Percentiles rank a stretch among this genome's conserved stretches.
Evolutionary conservation across 1,140 invertebrate genomes (phyloP).

Genomic region (Proales similis): DNA sequence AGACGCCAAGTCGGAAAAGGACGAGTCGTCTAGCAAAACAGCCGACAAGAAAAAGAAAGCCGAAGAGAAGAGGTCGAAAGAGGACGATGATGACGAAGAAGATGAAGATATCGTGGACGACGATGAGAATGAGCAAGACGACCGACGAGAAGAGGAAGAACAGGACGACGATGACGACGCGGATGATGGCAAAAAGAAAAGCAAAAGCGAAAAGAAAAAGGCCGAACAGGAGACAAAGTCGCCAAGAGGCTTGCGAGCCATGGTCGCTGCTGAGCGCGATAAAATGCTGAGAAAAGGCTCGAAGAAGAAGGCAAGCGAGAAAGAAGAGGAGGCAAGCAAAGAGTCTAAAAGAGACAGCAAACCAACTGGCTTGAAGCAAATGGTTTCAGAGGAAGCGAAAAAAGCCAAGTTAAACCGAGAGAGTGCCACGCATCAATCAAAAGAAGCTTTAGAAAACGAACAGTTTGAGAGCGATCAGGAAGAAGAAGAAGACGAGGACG

Average conservation of each 20-base stretch:
- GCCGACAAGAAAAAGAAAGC: conserved; percentile 19
- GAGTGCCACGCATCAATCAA: conserved; percentile 22
- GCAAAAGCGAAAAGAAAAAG: conserved; percentile 42
- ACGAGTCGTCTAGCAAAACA: neutral
- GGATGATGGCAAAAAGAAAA: conserved; percentile 38
- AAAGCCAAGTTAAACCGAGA: conserved; percentile 31
- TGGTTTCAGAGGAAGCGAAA: conserved; percentile 36
- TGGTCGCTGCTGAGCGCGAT: conserved; percentile 38
- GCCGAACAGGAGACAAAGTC: conserved; percentile 43
- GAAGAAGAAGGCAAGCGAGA: conserved; percentile 38
- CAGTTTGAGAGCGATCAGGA: conserved; percentile 37
- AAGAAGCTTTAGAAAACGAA: conserved; percentile 37
- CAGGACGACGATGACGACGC: conserved; percentile 41
- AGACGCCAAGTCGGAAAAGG: neutral
- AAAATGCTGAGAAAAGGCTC: no score
- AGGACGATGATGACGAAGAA: conserved; percentile 31
- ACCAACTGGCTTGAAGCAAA: conserved; percentile 40
- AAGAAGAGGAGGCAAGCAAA: conserved; percentile 39
- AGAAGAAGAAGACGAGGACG: conserved; percentile 18
- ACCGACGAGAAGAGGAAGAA: neutral
- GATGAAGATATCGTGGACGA: conserved; percentile 1
- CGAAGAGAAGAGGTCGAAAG: conserved; percentile 17
- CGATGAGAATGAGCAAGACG: neutral
- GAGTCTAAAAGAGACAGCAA: conserved; percentile 39
- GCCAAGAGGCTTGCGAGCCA: conserved; percentile 41